Base-by-base conservation (phyloP, 2,888 invertebrate genomes). In the Ophioninae sp. region DNA sequence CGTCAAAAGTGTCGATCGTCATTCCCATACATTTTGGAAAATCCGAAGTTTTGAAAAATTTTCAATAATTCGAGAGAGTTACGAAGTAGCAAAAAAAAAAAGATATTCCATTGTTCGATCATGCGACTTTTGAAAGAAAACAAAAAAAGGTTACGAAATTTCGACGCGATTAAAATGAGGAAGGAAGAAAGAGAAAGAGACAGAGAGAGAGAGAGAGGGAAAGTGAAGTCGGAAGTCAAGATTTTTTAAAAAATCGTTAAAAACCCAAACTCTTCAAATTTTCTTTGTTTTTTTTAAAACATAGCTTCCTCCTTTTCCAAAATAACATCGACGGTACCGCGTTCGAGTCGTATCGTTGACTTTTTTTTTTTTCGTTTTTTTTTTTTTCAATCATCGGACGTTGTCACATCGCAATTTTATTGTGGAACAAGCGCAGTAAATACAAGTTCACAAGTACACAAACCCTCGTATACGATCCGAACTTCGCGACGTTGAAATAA, bases 371-470 rank as follows among this genome's bases (percentile, higher is more conserved):
- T 30, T 41, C 44, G 61, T 17, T 73, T 56, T n/a, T 9, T 51
- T 68, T 71, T 51, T 37, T 63, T n/a, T 39, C n/a, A 41, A 77
- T 61, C 61, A 30, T 1, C 30, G 77, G 13, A 78, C 10, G 1
- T 65, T 79, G 63, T 84, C 81, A 68, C 80, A 79, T 81, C 73
- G 80, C 80, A 84, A 78, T 80, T 80, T 80, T 84, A 84, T 85
- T 87, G 85, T 83, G 84, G 86, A 87, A 87, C 84, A 87, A 83
- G 77, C 86, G 65, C 79, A 85, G 84, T 84, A 82, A 86, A 87
- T 86, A 87, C 85, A 87, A 85, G 87, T 87, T 86, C 85, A 87
- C 87, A 86, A 86, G 82, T 86, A 86, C 85, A 86, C 87, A 86
- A 84, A 87, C 84, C 84, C 84, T 84, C 81, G 81, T 79, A 74